Conservation (phyloP, 2,797 vertebrate genomes). For the Novumbra hubbsi region DNA sequence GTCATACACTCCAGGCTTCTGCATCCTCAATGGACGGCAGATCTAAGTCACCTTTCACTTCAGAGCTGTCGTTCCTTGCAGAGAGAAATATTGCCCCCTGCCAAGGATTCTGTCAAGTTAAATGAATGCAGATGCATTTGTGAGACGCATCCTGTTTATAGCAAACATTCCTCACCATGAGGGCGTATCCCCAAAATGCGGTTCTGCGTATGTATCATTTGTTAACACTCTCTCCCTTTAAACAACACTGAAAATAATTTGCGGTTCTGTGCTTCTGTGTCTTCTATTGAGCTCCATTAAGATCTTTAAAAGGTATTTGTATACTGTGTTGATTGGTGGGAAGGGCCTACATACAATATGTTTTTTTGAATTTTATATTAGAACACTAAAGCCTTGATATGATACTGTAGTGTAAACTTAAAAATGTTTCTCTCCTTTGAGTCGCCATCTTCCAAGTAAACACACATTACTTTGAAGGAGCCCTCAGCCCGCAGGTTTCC, state of each 20-base stretch:
- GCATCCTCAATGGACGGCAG: slow-evolving; percentile 45
- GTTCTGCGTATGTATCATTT: slow-evolving; percentile 64
- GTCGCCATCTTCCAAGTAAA: no score
- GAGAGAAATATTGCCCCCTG: slow-evolving; percentile 48
- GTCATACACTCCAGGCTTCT: slow-evolving; percentile 25
- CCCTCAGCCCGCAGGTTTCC: no score
- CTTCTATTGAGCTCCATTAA: slow-evolving; percentile 5
- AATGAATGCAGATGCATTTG: slow-evolving; percentile 72
- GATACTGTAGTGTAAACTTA: no score
- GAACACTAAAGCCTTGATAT: no score
- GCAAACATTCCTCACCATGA: slow-evolving; percentile 62
- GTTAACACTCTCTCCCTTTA: slow-evolving; percentile 56
- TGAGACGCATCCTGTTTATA: slow-evolving; percentile 69
- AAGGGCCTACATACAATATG: no score
- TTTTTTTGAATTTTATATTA: no score
- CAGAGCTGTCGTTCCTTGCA: slow-evolving; percentile 8
- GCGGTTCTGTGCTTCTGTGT: slow-evolving; percentile 47
- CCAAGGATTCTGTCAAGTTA: slow-evolving; percentile 47
- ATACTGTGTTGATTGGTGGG: background rate
- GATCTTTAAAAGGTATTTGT: slow-evolving; percentile 42
- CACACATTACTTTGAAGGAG: no score
- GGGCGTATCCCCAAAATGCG: slow-evolving; percentile 49
- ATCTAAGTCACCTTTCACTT: slow-evolving; percentile 1
- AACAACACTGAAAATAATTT: slow-evolving; percentile 52
- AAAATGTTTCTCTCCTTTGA: no score